These are phyloP conservation scores for Cirrhinus mrigala DNA, from an alignment of 2,797 vertebrate genomes.

Conservation along the genomic window DNA sequence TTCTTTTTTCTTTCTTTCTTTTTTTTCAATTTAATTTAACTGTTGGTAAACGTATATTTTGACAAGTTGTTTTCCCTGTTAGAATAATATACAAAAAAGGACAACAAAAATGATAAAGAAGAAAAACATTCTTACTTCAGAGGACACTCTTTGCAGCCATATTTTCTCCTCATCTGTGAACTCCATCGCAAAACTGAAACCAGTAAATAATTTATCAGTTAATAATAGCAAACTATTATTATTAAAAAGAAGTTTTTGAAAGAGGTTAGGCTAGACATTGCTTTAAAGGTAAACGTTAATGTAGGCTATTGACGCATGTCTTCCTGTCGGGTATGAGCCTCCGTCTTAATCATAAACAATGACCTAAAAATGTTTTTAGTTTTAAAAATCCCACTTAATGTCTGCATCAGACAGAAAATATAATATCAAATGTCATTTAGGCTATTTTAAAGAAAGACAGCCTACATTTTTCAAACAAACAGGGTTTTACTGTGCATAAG, in stretches of 20 bases:
- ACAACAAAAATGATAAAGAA: not conserved
- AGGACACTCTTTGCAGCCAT: slow-evolving; percentile 55
- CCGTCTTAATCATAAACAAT: not conserved
- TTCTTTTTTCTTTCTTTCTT: not conserved
- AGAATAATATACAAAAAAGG: not conserved
- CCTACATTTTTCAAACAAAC: not conserved
- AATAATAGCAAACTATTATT: not conserved
- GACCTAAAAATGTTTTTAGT: not conserved
- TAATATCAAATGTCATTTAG: not conserved
- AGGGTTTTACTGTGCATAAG: not conserved
- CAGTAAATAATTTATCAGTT: not conserved
- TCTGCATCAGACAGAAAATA: not conserved
- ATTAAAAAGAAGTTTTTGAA: not conserved
- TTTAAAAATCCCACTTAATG: not conserved
- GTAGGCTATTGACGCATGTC: not conserved
- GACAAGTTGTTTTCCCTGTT: not conserved
- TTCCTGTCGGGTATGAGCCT: too few species aligned
- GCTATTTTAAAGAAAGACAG: not conserved
- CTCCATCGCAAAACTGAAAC: slow-evolving; percentile 52
- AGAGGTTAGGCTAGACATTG: not conserved
- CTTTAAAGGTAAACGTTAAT: not conserved
- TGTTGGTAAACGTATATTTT: not conserved
- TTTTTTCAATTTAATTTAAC: not conserved
- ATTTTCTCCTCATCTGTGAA: slow-evolving; percentile 59
- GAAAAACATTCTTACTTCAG: slow-evolving; percentile 34